A percentile compares a stretch with the other conserved stretches of the same genome.
Evolutionary conservation across 2,797 vertebrate genomes (phyloP).

Genomic region (Sebastes iracundus): DNA sequence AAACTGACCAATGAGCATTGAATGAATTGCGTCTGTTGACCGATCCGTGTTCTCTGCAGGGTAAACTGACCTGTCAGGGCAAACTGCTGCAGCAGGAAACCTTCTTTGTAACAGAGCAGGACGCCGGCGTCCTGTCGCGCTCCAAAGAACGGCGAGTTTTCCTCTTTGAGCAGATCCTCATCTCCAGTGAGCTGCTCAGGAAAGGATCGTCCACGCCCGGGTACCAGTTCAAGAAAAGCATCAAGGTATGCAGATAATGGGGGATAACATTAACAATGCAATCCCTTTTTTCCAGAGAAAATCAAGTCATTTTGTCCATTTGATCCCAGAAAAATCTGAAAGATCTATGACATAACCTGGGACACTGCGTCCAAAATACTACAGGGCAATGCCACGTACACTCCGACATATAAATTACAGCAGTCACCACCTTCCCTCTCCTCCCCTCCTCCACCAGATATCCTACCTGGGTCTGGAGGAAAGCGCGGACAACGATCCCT

Average conservation of each 20-base stretch:
- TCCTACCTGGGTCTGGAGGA: conserved; percentile 92
- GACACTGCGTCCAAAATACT: background rate
- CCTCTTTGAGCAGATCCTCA: conserved; percentile 98
- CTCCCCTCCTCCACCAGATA: conserved; percentile 79
- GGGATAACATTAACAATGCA: background rate
- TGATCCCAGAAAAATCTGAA: background rate
- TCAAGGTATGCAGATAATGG: conserved; percentile 85
- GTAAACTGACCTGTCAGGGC: conserved; percentile 95
- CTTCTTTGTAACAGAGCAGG: conserved; percentile 95
- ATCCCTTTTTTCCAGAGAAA: background rate
- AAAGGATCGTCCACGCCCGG: conserved; percentile 94
- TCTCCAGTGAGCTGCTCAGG: conserved; percentile 96
- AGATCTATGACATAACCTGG: background rate
- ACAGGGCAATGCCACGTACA: background rate
- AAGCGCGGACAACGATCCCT: conserved; percentile 91
- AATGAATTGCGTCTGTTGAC: background rate
- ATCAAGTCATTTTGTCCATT: background rate
- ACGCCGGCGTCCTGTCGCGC: conserved; percentile 90
- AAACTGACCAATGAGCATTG: background rate
- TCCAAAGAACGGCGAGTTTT: conserved; percentile 97
- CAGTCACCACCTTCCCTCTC: background rate
- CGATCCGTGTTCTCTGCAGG: conserved; percentile 74
- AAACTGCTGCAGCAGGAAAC: conserved; percentile 98
- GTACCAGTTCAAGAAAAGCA: conserved; percentile 98
- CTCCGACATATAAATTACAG: background rate